Evolutionary conservation across 2,888 invertebrate genomes (phyloP).

Genomic region (Tryphoninae sp.): DNA sequence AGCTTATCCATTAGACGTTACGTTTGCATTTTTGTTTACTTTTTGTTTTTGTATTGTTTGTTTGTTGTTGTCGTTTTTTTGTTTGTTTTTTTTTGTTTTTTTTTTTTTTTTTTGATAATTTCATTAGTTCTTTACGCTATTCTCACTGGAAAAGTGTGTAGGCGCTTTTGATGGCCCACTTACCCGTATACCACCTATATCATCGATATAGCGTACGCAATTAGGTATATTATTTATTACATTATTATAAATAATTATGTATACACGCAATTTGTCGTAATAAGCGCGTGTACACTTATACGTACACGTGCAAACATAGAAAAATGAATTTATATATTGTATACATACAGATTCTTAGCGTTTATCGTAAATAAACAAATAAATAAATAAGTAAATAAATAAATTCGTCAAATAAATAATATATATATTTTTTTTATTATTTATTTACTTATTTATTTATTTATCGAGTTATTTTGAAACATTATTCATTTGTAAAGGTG

Average conservation of each 20-base stretch:
- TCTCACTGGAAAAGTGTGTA: slow-evolving; percentile 65
- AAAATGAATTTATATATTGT: slow-evolving; percentile 47
- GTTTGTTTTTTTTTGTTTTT: background rate
- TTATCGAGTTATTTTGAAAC: slow-evolving; percentile 11
- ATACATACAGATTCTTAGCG: slow-evolving; percentile 44
- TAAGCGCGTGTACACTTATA: slow-evolving; percentile 13
- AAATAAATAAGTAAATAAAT: background rate
- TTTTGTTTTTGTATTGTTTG: too few relatives aligned
- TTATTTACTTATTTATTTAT: slow-evolving; percentile 15
- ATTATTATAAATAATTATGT: slow-evolving; percentile 23
- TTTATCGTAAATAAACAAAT: slow-evolving; percentile 22
- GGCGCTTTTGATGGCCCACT: slow-evolving; percentile 66
- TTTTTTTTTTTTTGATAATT: slow-evolving; percentile 4
- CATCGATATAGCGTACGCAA: slow-evolving; percentile 61
- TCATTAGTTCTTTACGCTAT: slow-evolving; percentile 51
- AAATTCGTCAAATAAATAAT: too few relatives aligned
- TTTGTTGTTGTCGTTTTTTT: too few relatives aligned
- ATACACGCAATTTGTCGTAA: slow-evolving; percentile 14
- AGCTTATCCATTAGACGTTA: slow-evolving; percentile 22
- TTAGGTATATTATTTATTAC: slow-evolving; percentile 41
- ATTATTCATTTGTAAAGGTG: slow-evolving; percentile 27
- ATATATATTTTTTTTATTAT: slow-evolving; percentile 27
- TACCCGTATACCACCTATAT: slow-evolving; percentile 60
- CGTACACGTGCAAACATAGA: slow-evolving; percentile 38
- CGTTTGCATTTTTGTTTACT: background rate